These are phyloP conservation scores for Kuschelorhynchus macadamiae DNA, from an alignment of 2,888 invertebrate genomes.

Conservation along the genomic window DNA sequence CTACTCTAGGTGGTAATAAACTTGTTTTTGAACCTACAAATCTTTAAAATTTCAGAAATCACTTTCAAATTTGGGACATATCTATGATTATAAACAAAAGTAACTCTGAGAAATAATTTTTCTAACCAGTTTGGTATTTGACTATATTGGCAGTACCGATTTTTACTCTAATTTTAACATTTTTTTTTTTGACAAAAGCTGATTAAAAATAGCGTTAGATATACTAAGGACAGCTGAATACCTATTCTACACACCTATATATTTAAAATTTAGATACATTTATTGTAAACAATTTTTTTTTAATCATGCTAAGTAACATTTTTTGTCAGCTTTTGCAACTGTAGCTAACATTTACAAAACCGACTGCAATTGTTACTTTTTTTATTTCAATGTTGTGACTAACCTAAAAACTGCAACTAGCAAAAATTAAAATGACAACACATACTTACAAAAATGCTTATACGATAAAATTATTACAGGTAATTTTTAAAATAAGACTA, in stretches of 20 bases:
- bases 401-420: slow-evolving; percentile 30
- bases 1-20: too few species aligned
- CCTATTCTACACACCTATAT: slow-evolving; percentile 60
- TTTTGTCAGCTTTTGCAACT: slow-evolving; percentile 14
- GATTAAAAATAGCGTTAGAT: too few species aligned
- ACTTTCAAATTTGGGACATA: too few species aligned
- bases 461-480: slow-evolving; percentile 53
- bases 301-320: slow-evolving; percentile 23
- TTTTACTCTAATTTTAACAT: too few species aligned
- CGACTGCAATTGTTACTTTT: slow-evolving; percentile 11
- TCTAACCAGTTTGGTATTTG: too few species aligned
- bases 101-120: too few species aligned
- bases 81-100: too few species aligned
- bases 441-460: slow-evolving; percentile 44
- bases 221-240: slow-evolving; percentile 54
- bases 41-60: too few species aligned
- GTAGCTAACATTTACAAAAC: slow-evolving; percentile 22
- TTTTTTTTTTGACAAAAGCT: too few species aligned
- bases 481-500: slow-evolving; percentile 50
- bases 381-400: slow-evolving; percentile 26
- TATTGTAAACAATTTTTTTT: slow-evolving; percentile 54
- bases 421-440: slow-evolving; percentile 32
- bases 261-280: slow-evolving; percentile 53
- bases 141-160: too few species aligned
- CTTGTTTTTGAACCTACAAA: too few species aligned